Evolutionary conservation across 2,797 vertebrate genomes (phyloP).

Genomic region (Sardinella longiceps): DNA sequence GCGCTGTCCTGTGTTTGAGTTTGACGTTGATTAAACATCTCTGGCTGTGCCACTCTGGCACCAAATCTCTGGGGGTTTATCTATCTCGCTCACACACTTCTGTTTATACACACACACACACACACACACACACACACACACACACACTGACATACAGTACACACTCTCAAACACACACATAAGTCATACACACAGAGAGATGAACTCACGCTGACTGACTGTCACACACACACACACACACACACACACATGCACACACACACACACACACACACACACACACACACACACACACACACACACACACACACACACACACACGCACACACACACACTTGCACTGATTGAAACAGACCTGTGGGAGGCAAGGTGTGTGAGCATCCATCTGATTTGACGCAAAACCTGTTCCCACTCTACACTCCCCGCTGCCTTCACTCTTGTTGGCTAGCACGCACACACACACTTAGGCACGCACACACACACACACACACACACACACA

Average conservation of each 20-base stretch:
- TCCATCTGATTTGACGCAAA: background rate
- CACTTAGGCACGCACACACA: background rate
- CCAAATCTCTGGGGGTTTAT: background rate
- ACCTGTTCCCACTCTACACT: background rate
- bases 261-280: background rate
- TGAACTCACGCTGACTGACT: too few relatives aligned
- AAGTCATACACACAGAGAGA: background rate
- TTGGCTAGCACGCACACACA: background rate
- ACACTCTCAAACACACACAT: background rate
- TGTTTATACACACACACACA: background rate
- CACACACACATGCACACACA: background rate
- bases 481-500: background rate
- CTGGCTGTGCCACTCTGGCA: background rate
- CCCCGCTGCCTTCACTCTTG: background rate
- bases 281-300: background rate
- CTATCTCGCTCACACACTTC: background rate
- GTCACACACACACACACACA: background rate
- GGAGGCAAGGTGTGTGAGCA: background rate
- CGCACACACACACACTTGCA: background rate
- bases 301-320: background rate
- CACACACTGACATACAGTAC: too few relatives aligned
- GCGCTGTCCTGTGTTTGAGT: background rate
- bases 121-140: too few relatives aligned
- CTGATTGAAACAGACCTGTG: constrained; percentile 10
- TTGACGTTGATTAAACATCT: background rate